Evolutionary conservation across 2,113 vertebrate species (phyloP), one percentile per base, ranked within the genome.

Genomic region (Barbus barbus): DNA sequence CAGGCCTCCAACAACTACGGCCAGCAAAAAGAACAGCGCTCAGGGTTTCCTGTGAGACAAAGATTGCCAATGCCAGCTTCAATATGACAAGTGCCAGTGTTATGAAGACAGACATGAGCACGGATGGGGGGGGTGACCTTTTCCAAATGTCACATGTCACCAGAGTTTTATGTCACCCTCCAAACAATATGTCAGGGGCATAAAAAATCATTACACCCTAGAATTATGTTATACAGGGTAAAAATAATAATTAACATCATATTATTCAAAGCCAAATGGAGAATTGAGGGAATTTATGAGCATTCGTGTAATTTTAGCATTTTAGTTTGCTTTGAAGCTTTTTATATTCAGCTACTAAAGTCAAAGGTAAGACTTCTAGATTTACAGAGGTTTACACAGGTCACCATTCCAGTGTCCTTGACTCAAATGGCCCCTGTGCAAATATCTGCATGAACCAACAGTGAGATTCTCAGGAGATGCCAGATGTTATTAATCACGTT

Each of bases 81-180:
- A 93, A 92, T 94, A 92, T 95, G 94, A 95, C 94, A 94, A 93
- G 94, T 92, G 93, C 92, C 94, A 91, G 93, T 83, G 94, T 94
- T 95, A 95, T 95, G 94, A 94, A 95, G 94, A 95, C 92, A 93
- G 94, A 95, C 94, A 94, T 91, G 83, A 83, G 90, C 90, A 81
- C 78, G 95, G 96, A 97, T 94, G 95, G 96, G 94, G 94, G 94
- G 95, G 92, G 92, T 98, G 97, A 99, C 98, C 97, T 99, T 99
- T 99, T 96, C 96, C 96, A 98, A 99, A 99, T 98, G 97, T 96
- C 98, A 99, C 97, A 96, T 97, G 97, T 97, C 98, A 98, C 94
- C 90, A 93, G 95, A 96, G 97, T 97, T 98, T 98, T 98, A 98
- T 97, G 97, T 99, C 97, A 98, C 96, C 96, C 95, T 93, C 97